Base-by-base conservation (phyloP, 2,113 vertebrate species). In the Pleuronectes platessa region DNA sequence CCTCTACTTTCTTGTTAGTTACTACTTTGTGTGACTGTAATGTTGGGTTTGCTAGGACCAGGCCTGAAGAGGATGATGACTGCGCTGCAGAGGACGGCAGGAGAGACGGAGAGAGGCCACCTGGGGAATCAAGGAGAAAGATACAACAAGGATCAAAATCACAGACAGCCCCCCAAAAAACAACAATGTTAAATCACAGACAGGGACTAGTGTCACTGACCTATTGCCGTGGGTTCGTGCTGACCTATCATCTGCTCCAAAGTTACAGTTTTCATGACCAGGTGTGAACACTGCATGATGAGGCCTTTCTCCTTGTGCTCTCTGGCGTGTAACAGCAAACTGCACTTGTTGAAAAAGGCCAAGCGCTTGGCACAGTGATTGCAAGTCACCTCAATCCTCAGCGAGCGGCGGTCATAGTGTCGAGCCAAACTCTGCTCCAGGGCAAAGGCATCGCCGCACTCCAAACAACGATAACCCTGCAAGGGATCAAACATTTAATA, bases 261-360 rank as follows among this genome's bases (percentile, higher is more conserved):
- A 0, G 96, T 95, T 0, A 99, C 94, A 0, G 98, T 96, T 45
- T 96, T 90, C 98, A 99, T 99, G 62, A 99, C 96, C 72, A 99
- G 88, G 59, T 99, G 97, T 0, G 98, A 99, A 79, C 98, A 99
- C 92, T 99, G 98, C 98, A 99, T 99, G 66, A 99, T 96, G 72
- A 99, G 90, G 0, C 98, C 98, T 54, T 93, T 95, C 90, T 99
- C 98, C 93, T 99, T 99, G 94, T 99, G 98, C 88, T 99, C 97
- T 0, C 98, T 94, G 3, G 98, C 98, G 0, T 99, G 98, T 31
- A 99, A 87, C 0, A 99, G 95, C 63, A 99, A 88, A 76, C 98
- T 99, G 92, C 98, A 99, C 89, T 99, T 99, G 95, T 99, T 99
- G 91, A 98, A 99, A 93, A 99, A 99, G 67, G 96, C 96, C 55